These are phyloP conservation scores for Flexamia atlantica DNA, from an alignment of 2,888 invertebrate species.

Conservation along the genomic window DNA sequence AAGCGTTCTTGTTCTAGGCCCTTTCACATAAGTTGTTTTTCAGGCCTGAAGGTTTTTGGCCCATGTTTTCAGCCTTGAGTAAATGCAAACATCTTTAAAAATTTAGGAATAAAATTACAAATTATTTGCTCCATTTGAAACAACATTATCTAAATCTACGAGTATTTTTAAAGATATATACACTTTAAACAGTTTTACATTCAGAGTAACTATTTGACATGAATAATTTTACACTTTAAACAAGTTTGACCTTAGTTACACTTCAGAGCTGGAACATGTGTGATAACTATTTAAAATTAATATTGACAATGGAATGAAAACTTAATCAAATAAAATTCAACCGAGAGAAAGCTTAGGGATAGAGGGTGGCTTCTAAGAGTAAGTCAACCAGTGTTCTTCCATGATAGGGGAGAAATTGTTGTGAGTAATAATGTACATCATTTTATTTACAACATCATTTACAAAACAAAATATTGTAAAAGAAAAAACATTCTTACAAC, in stretches of 20 bases:
- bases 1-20: constrained; percentile 2
- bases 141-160: background rate
- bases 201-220: background rate
- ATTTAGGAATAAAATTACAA: constrained; percentile 23
- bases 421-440: background rate
- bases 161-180: background rate
- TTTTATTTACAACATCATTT: background rate
- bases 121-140: background rate
- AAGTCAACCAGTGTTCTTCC: no score
- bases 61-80: background rate
- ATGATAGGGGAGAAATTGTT: background rate
- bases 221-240: no score
- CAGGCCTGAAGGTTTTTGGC: background rate
- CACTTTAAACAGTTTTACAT: background rate
- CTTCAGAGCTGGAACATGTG: background rate
- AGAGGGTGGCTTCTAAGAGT: no score
- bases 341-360: no score
- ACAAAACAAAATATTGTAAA: background rate
- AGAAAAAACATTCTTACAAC: background rate
- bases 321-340: background rate
- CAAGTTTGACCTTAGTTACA: no score
- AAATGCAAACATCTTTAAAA: constrained; percentile 11
- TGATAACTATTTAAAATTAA: background rate
- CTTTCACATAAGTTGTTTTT: background rate
- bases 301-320: background rate